phyloP scores from a whole-genome alignment of 2,113 vertebrate genomes.

The Pitta sordida region DNA sequence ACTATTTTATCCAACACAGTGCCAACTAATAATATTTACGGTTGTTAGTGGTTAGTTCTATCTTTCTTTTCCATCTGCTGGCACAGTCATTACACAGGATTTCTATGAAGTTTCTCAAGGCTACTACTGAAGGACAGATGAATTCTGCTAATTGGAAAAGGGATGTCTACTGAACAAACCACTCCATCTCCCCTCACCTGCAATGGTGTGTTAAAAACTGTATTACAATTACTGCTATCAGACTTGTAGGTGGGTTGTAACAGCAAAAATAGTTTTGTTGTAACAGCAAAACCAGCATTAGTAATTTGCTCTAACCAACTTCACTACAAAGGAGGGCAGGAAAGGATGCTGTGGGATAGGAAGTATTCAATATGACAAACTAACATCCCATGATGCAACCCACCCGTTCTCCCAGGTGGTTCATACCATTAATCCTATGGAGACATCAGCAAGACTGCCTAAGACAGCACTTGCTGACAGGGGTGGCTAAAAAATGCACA shows the following conservation, averaged over 20 bases:
- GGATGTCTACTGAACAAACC: background rate
- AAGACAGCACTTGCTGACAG: background rate
- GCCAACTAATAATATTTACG: background rate
- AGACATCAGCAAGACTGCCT: background rate
- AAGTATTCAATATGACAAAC: background rate
- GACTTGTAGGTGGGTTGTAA: background rate
- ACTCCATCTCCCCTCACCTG: background rate
- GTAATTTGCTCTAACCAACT: background rate
- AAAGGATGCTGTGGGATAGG: background rate
- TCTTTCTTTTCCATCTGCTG: background rate
- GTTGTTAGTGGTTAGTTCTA: background rate
- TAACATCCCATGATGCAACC: background rate
- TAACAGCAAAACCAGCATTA: background rate
- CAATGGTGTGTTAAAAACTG: fast-evolving
- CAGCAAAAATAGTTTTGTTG: background rate
- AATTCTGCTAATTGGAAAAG: background rate
- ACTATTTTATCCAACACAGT: background rate
- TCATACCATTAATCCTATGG: background rate
- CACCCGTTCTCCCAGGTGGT: background rate
- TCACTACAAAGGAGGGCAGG: background rate
- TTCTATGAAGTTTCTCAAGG: background rate
- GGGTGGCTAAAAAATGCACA: background rate
- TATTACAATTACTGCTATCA: background rate
- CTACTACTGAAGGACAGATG: background rate
- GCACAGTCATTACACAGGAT: background rate